These are phyloP conservation scores for Nymphalis urticae DNA, from an alignment of 2,888 invertebrate species.

Conservation along the genomic window DNA sequence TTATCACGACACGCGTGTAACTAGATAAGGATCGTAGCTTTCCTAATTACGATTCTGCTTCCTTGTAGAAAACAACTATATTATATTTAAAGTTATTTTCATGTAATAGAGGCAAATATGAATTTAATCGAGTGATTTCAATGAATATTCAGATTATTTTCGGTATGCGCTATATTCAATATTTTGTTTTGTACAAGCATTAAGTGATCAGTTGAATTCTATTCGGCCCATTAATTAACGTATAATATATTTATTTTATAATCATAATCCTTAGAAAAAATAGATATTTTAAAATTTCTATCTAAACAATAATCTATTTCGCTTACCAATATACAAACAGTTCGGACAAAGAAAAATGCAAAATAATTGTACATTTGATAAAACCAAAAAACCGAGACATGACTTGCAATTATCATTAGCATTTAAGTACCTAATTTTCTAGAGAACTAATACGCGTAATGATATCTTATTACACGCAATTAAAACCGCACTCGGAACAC, in stretches of 20 bases:
- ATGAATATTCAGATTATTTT: too few species aligned
- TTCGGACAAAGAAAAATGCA: not conserved
- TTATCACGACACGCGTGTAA: conserved; percentile 31
- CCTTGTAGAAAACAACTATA: conserved; percentile 21
- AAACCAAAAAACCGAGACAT: not conserved
- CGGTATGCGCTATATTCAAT: too few species aligned
- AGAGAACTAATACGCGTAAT: conserved; percentile 11
- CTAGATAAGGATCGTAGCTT: conserved; percentile 32
- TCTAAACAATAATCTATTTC: too few species aligned
- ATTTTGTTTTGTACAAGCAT: too few species aligned
- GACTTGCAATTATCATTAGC: not conserved
- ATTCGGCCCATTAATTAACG: too few species aligned
- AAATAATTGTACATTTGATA: not conserved
- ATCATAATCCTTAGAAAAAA: too few species aligned
- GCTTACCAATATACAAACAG: not conserved
- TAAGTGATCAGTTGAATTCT: too few species aligned
- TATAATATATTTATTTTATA: too few species aligned
- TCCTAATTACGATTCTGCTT: conserved; percentile 28
- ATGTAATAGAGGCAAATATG: not conserved
- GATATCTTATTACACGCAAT: conserved; percentile 22
- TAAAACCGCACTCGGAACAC: conserved; percentile 15
- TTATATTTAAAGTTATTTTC: not conserved
- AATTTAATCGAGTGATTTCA: too few species aligned
- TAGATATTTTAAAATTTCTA: too few species aligned
- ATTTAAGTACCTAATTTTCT: conserved; percentile 5